Evolutionary conservation across 2,113 vertebrate genomes (phyloP).

Genomic region (Puma concolor): DNA sequence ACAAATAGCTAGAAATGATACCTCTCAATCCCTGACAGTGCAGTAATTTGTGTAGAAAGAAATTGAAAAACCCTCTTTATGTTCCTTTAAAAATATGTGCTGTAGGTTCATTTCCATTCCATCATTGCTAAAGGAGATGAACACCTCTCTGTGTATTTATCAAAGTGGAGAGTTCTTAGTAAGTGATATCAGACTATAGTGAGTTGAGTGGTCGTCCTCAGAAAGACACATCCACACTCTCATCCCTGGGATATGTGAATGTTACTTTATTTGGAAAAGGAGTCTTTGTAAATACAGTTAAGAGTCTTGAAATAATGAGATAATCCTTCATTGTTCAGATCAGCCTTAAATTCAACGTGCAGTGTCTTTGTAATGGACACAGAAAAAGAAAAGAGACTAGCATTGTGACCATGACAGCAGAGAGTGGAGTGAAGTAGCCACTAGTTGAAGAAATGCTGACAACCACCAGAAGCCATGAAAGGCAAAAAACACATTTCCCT

Average conservation of each 20-base stretch:
- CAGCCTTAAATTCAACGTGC: neutral
- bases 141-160: neutral
- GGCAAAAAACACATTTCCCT: neutral
- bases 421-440: neutral
- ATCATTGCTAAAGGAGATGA: neutral
- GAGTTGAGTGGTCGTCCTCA: neutral
- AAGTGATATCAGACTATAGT: neutral
- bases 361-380: neutral
- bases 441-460: neutral
- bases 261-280: neutral
- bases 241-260: neutral
- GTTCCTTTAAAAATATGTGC: neutral
- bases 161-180: neutral
- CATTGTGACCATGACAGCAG: neutral
- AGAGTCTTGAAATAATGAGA: neutral
- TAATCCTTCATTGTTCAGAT: neutral
- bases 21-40: neutral
- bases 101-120: neutral
- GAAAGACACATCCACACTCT: neutral
- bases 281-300: neutral
- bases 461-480: neutral
- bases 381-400: neutral
- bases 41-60: neutral
- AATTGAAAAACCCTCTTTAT: neutral
- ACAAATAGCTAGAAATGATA: neutral